phyloP scores from a whole-genome alignment of 1,140 invertebrate species.

The Caenorhabditis tropicalis region DNA sequence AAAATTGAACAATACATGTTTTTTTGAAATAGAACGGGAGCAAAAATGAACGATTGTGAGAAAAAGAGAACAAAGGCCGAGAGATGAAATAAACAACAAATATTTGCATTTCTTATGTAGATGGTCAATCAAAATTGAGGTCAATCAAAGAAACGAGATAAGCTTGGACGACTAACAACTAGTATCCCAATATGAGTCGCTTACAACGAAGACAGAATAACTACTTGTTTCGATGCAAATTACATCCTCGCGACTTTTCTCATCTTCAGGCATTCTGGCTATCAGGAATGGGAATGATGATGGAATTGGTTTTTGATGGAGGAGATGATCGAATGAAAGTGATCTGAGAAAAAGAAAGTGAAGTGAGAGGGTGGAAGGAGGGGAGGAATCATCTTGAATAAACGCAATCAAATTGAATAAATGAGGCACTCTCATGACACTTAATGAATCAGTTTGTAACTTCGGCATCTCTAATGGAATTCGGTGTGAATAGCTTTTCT shows the following conservation, averaged over 20 bases:
- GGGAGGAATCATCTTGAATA: background rate
- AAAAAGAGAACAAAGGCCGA: background rate
- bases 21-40: background rate
- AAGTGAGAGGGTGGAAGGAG: background rate
- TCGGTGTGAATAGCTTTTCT: too few species aligned
- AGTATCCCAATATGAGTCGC: constrained; percentile 25
- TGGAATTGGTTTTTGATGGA: constrained; percentile 34
- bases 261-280: background rate
- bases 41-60: background rate
- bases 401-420: constrained; percentile 1
- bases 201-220: background rate
- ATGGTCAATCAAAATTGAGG: constrained; percentile 29
- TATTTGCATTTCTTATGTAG: constrained; percentile 44
- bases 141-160: constrained; percentile 39
- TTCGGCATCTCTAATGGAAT: background rate
- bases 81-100: constrained; percentile 20
- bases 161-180: constrained; percentile 12
- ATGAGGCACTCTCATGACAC: background rate
- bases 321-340: constrained; percentile 3
- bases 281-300: constrained; percentile 34
- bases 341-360: background rate
- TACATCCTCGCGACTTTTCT: background rate
- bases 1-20: too few species aligned
- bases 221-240: constrained; percentile 43
- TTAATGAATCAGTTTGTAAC: constrained; percentile 22